Conservation (phyloP, 2,113 vertebrate species). For the Trogon melanurus region DNA sequence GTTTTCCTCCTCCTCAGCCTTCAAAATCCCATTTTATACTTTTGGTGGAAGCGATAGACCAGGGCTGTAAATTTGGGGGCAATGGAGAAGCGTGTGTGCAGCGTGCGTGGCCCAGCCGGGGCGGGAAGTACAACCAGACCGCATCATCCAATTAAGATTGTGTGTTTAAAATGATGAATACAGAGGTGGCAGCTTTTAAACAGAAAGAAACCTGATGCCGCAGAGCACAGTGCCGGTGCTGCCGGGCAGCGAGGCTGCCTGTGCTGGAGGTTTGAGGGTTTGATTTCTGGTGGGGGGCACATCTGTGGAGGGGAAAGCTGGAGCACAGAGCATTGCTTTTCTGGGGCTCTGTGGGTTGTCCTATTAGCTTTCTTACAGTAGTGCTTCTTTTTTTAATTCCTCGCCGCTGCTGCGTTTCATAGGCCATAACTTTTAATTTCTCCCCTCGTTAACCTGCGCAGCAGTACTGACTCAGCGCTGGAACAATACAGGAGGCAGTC, state of each 20-base stretch:
- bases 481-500: not conserved
- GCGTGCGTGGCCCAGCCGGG: fast-evolving
- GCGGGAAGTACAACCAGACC: not conserved
- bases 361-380: conserved; percentile 5
- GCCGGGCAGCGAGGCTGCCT: not conserved
- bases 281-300: not conserved
- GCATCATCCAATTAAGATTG: fast-evolving
- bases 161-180: not conserved
- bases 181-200: not conserved
- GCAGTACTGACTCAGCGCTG: conserved; percentile 44
- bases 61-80: not conserved
- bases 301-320: not conserved
- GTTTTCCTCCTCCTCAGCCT: not conserved
- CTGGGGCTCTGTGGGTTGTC: not conserved
- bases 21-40: not conserved
- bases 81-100: not conserved
- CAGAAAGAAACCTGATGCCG: not conserved
- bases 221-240: fast-evolving
- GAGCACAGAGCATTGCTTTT: not conserved
- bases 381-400: not conserved
- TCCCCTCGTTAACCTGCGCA: conserved; percentile 12
- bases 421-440: not conserved
- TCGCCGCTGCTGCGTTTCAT: not conserved
- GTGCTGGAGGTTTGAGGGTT: not conserved
- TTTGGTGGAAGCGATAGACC: not conserved